Evolutionary conservation across 2,888 invertebrate genomes (phyloP), one percentile per base, ranked within the genome.

Genomic region (Cataglyphis albicans): DNA sequence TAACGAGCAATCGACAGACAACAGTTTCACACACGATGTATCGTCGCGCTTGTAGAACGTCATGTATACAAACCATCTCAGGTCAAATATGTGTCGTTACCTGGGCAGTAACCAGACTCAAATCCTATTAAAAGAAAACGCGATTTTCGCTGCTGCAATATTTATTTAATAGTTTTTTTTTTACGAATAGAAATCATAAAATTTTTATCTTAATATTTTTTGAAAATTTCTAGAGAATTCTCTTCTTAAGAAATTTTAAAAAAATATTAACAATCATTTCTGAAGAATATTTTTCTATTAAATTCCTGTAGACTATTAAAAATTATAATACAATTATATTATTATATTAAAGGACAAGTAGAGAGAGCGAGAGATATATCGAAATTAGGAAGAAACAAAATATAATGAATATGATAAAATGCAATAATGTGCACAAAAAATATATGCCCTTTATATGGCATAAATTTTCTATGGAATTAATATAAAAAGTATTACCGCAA

Each of bases 1-100:
- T 80, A 80, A 59, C 72, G 61, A 80, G 57, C 72, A 80, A 80
- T 80, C 78, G 78, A 72, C 59, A 59, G 78, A 80, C 78, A 80
- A 80, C 70, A 61, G 78, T 72, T 70, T 78, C 78, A 44, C 44
- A 80, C 44, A 32, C 59, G 59, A 35, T 72, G 59, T 59, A 80
- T 72, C 72, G 65, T 55, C 38, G 55, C 61, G 55, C 61, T 61
- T 15, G 12, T 65, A 25, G 59, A 59, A 59, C 35, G 72, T 61
- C 44, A 59, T 80, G 59, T 41, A 72, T 44, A 3, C 59, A 59
- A 59, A 61, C 59, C 4, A 44, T 12, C 18, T 59, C 44, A 21
- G 12, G 9, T 44, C 48, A 72, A 70, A 59, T 18, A 68, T 52
- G 59, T 59, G 3, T 57, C 57, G 25, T 78, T 44, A 57, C 18